These are phyloP conservation scores for Xiphophorus maculatus DNA, from an alignment of 2,113 vertebrate genomes.

Conservation along the genomic window DNA sequence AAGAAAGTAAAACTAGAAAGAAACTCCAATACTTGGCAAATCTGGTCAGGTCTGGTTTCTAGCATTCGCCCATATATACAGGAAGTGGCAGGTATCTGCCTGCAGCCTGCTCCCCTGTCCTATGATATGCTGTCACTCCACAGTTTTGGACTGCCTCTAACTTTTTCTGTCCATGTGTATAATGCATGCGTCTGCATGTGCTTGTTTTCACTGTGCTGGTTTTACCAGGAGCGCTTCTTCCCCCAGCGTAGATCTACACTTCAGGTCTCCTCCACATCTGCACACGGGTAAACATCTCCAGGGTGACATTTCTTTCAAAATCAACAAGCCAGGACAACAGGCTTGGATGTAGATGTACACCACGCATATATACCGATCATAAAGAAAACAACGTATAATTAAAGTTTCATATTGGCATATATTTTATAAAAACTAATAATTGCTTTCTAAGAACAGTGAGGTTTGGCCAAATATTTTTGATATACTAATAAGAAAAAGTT, in stretches of 20 bases:
- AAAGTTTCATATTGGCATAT: background rate
- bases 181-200: constrained; percentile 26
- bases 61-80: constrained; percentile 38
- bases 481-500: too few relatives aligned
- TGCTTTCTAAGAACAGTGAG: too few relatives aligned
- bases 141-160: constrained; percentile 46
- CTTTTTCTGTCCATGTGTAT: constrained; percentile 43
- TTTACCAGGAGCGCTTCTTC: constrained; percentile 41
- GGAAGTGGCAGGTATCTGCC: constrained; percentile 58
- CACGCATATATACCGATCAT: constrained; percentile 3
- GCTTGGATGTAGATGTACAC: background rate
- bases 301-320: constrained; percentile 19
- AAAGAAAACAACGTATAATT: background rate
- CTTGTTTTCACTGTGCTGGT: constrained; percentile 19
- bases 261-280: constrained; percentile 32
- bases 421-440: too few relatives aligned
- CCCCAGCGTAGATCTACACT: constrained; percentile 36
- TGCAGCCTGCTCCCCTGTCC: constrained; percentile 64
- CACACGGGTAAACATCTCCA: constrained; percentile 14
- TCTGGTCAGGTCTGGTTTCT: constrained; percentile 50
- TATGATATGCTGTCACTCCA: constrained; percentile 46
- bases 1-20: background rate
- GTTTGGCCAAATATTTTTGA: too few relatives aligned
- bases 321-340: background rate
- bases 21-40: constrained; percentile 16